Conservation (phyloP, 2,888 invertebrate genomes). For the Furcula furcula region DNA sequence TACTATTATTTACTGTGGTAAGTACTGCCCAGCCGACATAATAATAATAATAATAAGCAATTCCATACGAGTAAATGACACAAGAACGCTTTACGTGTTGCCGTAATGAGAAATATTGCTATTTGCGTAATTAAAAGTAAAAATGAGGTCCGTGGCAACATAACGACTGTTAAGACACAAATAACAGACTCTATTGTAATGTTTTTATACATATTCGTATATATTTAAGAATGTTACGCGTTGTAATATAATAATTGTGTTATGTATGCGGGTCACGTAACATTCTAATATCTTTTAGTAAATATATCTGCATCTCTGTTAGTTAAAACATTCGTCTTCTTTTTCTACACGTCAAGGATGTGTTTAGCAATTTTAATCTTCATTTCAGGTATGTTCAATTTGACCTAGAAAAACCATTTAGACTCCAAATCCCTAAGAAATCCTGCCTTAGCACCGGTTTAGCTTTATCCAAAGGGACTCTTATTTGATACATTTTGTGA, state of each 20-base stretch:
- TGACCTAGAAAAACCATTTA: conserved; percentile 47
- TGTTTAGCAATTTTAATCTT: conserved; percentile 12
- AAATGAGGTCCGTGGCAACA: conserved; percentile 16
- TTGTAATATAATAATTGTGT: too few species aligned
- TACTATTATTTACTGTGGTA: too few species aligned
- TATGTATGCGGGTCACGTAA: too few species aligned
- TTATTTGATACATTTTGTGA: conserved; percentile 50
- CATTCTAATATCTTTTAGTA: too few species aligned
- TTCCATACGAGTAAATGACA: conserved; percentile 19
- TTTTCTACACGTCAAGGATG: background rate
- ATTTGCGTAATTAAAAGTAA: conserved; percentile 29
- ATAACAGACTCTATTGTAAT: too few species aligned
- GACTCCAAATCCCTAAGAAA: conserved; percentile 50
- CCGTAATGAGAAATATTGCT: conserved; percentile 21
- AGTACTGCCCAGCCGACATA: too few species aligned
- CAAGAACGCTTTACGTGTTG: conserved; percentile 14
- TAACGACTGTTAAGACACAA: conserved; percentile 2
- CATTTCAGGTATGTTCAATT: conserved; percentile 21
- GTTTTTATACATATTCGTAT: too few species aligned
- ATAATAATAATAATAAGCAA: too few species aligned
- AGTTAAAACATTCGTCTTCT: too few species aligned
- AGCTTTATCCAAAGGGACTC: conserved; percentile 54
- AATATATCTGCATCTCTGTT: too few species aligned
- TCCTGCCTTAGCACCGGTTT: conserved; percentile 47
- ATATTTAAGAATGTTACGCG: too few species aligned